Base-by-base conservation (phyloP, 2,888 invertebrate species). In the Drosophila mayaguana region DNA sequence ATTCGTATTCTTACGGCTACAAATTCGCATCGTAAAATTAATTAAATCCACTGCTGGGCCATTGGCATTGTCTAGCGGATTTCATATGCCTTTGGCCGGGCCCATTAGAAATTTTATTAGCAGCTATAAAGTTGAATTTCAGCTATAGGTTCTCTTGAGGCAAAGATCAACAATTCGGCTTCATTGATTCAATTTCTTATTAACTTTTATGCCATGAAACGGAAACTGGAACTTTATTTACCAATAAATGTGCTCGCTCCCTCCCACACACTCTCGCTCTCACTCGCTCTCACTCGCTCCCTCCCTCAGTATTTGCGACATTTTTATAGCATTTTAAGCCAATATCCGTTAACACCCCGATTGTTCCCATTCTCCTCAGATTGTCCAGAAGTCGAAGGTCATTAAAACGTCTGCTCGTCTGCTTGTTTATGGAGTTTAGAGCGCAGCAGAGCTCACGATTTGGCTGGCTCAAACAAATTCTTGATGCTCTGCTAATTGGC, bases 171-270 rank as follows among this genome's bases (percentile, higher is more conserved):
- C 76, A 77, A 78, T 80, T 80, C 66, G 60, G 80, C 88, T 75
- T 69, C 88, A 88, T 84, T 86, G 85, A 84, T 87, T 89, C 88
- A 84, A 86, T 89, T 87, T 86, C 87, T 87, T 89, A 86, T 86
- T 78, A 82, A 89, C 78, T 86, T 89, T 87, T 78, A 84, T 82
- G 64, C 78, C 64, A 76, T 70, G 60, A 50, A 50, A 48, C 28
- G 60, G 57, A 40, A 66, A 70, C 56, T 50, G 78, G 59, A 77
- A 84, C 75, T 84, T 85, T 85, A 89, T 89, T 89, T 84, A 89
- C 89, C 88, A 89, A 86, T 86, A 88, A 87, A 86, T 87, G 75
- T 54, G 69, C 43, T 34, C 20, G 9, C 43, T 20, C 36, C n/a
- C 34, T 36, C 11, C 32, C 32, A 11, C 32, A 34, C 3, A 12